These are phyloP conservation scores for Centruroides vittatus DNA, from an alignment of 1,140 invertebrate genomes.

Conservation along the genomic window DNA sequence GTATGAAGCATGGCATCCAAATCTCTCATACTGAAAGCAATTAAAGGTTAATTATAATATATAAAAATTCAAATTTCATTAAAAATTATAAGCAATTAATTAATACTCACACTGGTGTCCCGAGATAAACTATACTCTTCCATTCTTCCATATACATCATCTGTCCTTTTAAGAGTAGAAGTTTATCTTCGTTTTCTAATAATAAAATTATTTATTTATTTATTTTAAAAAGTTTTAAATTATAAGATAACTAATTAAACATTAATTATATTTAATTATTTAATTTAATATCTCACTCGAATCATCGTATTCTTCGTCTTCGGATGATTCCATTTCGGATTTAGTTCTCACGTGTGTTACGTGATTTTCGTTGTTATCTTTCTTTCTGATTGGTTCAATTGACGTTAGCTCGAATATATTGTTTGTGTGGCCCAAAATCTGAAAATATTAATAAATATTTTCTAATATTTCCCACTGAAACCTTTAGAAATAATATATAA, in stretches of 20 bases:
- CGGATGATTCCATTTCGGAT: too few relatives aligned
- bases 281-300: too few relatives aligned
- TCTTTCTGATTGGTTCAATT: constrained; percentile 3
- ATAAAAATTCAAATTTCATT: neutral
- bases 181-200: constrained; percentile 43
- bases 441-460: neutral
- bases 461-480: too few relatives aligned
- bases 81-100: neutral
- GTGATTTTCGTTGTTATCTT: too few relatives aligned
- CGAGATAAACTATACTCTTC: constrained; percentile 91
- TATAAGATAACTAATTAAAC: too few relatives aligned
- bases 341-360: too few relatives aligned
- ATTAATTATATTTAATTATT: too few relatives aligned
- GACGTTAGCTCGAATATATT: constrained; percentile 18
- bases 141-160: constrained; percentile 98
- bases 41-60: neutral
- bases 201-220: too few relatives aligned
- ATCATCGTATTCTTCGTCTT: too few relatives aligned
- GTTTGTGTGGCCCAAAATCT: constrained; percentile 18
- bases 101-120: constrained; percentile 59
- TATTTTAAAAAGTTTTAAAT: too few relatives aligned
- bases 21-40: constrained; percentile 55
- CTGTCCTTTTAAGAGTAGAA: constrained; percentile 73
- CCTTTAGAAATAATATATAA: too few relatives aligned
- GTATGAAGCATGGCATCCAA: constrained; percentile 71